Base-by-base conservation (phyloP, 2,888 invertebrate genomes). In the Andrena bicolor region DNA sequence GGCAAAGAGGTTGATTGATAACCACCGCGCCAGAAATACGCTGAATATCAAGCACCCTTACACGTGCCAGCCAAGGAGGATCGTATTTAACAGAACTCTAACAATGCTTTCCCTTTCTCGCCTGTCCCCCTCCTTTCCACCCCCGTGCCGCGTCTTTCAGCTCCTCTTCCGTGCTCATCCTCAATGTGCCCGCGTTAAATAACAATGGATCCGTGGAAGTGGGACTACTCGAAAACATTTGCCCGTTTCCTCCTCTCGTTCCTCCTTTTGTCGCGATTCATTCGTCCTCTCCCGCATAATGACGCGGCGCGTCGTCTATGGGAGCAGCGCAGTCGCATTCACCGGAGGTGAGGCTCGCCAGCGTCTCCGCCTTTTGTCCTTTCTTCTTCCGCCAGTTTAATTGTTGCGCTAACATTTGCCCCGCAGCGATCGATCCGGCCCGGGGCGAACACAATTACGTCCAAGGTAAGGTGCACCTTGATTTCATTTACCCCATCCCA, bases 221-320 rank as follows among this genome's bases (percentile, higher is more conserved):
- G 83, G 88, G 88, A 88, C 86, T 88, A 84, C 87, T 88, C 88
- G 84, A 87, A 87, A 87, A 87, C 87, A 82, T 86, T 86, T 86
- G 82, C 85, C 84, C 76, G 80, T 85, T 87, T 87, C 84, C 87
- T 83, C 51, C 70, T 51, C 32, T 30, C 65, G 60, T 73, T 76
- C 66, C 74, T 71, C 23, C 89, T 88, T 88, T 90, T 90, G 89
- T 89, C 87, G 86, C 88, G 86, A 87, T 86, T 89, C 87, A 88
- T 88, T 88, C 87, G 86, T 85, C 83, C 81, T 86, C 78, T 88
- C 80, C 83, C 86, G 86, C 86, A 89, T 88, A 88, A 88, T 89
- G 89, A 89, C 88, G 86, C 76, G 70, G 61, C 84, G 78, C 82
- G 85, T 84, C 88, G 85, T 84, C 88, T 85, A 82, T 80, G 85